These are phyloP conservation scores for Cydia amplana DNA, from an alignment of 1,140 invertebrate genomes.

Conservation along the genomic window DNA sequence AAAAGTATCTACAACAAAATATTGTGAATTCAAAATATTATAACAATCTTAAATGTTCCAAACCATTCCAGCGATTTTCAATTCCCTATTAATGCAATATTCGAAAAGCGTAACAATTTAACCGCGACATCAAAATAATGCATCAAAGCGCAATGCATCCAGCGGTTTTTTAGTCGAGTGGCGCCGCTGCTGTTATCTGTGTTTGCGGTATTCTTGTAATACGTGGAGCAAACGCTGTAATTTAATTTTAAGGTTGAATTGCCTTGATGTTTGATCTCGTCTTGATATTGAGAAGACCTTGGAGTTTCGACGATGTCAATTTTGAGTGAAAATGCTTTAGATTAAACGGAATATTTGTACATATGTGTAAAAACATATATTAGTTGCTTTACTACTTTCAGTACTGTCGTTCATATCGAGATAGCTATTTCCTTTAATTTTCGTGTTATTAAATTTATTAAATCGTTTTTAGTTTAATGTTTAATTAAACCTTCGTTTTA, in stretches of 20 bases:
- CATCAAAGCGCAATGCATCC: neutral
- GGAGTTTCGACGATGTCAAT: neutral
- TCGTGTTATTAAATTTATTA: too few relatives aligned
- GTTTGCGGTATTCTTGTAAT: constrained; percentile 12
- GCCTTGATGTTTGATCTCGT: neutral
- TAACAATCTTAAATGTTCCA: neutral
- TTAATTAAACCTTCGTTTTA: too few relatives aligned
- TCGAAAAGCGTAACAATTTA: neutral
- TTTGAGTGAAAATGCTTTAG: too few relatives aligned
- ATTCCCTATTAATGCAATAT: neutral
- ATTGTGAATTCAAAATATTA: neutral
- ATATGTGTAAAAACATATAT: too few relatives aligned
- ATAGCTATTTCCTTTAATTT: too few relatives aligned
- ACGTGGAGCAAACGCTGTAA: constrained; percentile 13
- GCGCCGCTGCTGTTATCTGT: neutral
- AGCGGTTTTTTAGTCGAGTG: constrained; percentile 22
- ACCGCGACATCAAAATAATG: neutral
- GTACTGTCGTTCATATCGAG: too few relatives aligned
- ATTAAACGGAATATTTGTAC: too few relatives aligned
- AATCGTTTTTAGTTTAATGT: too few relatives aligned
- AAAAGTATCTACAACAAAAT: neutral
- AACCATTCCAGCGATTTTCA: neutral
- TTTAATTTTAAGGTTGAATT: constrained; percentile 20
- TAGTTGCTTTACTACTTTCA: too few relatives aligned
- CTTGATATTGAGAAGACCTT: constrained; percentile 4